Conservation (phyloP, 2,797 vertebrate species). For the Falco berigora region DNA sequence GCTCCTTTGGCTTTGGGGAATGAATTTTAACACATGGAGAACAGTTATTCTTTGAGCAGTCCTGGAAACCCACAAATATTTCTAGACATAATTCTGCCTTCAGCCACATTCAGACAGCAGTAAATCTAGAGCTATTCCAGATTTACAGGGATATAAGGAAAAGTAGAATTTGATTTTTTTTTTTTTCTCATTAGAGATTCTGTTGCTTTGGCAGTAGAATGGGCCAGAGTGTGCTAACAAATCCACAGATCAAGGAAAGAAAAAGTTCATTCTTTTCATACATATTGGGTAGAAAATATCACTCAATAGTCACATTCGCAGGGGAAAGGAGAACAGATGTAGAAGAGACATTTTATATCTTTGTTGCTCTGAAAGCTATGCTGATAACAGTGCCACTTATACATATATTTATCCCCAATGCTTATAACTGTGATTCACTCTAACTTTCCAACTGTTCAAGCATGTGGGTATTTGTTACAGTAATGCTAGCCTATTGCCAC, state of each 20-base stretch:
- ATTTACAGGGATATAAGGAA: not conserved
- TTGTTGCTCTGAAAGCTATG: slow-evolving; percentile 20
- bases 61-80: not conserved
- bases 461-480: slow-evolving; percentile 50
- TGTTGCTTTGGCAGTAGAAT: not conserved
- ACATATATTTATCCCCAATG: slow-evolving; percentile 2
- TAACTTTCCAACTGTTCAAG: slow-evolving; percentile 47
- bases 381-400: slow-evolving; percentile 16
- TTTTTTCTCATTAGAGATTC: not conserved
- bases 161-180: not conserved
- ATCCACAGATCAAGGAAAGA: not conserved
- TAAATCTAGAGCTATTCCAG: slow-evolving; percentile 10
- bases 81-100: not conserved
- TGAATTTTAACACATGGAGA: not conserved
- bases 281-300: not conserved
- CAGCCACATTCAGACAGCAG: not conserved
- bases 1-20: not conserved
- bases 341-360: slow-evolving; percentile 35
- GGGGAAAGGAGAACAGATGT: slow-evolving; percentile 13
- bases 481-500: not conserved
- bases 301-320: not conserved
- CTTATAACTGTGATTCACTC: slow-evolving; percentile 20
- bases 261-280: not conserved
- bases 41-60: not conserved
- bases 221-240: not conserved